These are phyloP conservation scores for Cassiopea xamachana DNA, from an alignment of 30 jellyfish, hydroid and myxozoan genomes.

Conservation along the genomic window DNA sequence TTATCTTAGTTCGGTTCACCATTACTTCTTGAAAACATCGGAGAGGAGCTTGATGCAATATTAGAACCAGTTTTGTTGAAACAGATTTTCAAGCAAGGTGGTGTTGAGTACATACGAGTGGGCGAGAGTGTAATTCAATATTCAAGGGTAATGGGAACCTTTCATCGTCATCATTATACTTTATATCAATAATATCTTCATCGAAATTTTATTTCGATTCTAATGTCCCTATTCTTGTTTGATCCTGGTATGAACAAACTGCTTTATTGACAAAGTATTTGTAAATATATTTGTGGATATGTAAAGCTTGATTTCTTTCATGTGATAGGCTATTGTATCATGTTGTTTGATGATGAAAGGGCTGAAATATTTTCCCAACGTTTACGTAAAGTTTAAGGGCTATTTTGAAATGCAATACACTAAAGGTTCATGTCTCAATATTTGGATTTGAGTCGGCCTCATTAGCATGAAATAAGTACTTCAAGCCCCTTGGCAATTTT, in stretches of 20 bases:
- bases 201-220: no score
- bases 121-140: slow-evolving; percentile 70
- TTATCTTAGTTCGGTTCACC: slow-evolving; percentile 70
- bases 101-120: slow-evolving; percentile 62
- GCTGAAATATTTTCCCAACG: not conserved
- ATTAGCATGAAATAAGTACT: not conserved
- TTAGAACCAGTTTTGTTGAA: slow-evolving; percentile 69
- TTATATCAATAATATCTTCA: no score
- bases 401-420: not conserved
- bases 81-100: slow-evolving; percentile 74
- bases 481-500: not conserved
- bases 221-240: not conserved
- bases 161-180: not conserved
- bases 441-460: not conserved
- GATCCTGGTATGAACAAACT: not conserved
- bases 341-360: not conserved
- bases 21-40: slow-evolving; percentile 58
- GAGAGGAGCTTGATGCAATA: slow-evolving; percentile 75
- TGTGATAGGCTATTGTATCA: not conserved
- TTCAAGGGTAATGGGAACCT: slow-evolving; percentile 57
- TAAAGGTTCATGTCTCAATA: not conserved
- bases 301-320: not conserved
- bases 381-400: not conserved
- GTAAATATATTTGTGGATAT: not conserved
- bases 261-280: not conserved